phyloP scores from a whole-genome alignment of 2,797 vertebrate genomes.

The Acipenser ruthenus region DNA sequence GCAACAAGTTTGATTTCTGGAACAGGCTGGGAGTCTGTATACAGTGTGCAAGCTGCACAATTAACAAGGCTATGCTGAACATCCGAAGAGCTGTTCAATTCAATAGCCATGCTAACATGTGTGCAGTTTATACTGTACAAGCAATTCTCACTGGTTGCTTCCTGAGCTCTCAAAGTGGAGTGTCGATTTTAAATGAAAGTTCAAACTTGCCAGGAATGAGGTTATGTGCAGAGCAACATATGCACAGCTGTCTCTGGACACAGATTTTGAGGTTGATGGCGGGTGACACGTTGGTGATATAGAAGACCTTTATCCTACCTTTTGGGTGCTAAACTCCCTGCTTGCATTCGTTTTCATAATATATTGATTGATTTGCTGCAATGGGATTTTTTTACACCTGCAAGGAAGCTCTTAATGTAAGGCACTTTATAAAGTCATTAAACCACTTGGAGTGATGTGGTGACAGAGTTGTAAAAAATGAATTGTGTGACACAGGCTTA shows the following conservation, averaged over 20 bases:
- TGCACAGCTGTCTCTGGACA: slow-evolving; percentile 55
- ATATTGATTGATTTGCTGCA: slow-evolving; percentile 56
- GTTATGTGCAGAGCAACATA: slow-evolving; percentile 28
- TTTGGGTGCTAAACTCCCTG: slow-evolving; percentile 64
- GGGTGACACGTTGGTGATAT: slow-evolving; percentile 68
- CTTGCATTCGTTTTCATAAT: slow-evolving; percentile 70
- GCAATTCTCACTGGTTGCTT: too few species aligned
- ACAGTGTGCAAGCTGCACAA: too few species aligned
- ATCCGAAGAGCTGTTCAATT: too few species aligned
- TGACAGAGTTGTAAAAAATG: slow-evolving; percentile 52
- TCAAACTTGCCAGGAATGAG: slow-evolving; percentile 15
- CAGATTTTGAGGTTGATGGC: slow-evolving; percentile 58
- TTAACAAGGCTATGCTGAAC: too few species aligned
- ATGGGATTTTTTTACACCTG: slow-evolving; percentile 71
- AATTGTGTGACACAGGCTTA: slow-evolving; percentile 30
- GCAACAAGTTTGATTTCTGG: too few species aligned
- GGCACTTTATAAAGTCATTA: slow-evolving; percentile 59
- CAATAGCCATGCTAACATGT: too few species aligned
- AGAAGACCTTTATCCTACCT: slow-evolving; percentile 80
- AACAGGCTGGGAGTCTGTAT: too few species aligned
- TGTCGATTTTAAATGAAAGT: slow-evolving; percentile 15
- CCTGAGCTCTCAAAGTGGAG: slow-evolving; percentile 14
- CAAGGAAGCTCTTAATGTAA: slow-evolving; percentile 38
- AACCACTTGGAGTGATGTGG: slow-evolving; percentile 36
- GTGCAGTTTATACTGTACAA: too few species aligned